Base-by-base conservation (phyloP, 2,888 invertebrate species). In the Apodemia duryi region DNA sequence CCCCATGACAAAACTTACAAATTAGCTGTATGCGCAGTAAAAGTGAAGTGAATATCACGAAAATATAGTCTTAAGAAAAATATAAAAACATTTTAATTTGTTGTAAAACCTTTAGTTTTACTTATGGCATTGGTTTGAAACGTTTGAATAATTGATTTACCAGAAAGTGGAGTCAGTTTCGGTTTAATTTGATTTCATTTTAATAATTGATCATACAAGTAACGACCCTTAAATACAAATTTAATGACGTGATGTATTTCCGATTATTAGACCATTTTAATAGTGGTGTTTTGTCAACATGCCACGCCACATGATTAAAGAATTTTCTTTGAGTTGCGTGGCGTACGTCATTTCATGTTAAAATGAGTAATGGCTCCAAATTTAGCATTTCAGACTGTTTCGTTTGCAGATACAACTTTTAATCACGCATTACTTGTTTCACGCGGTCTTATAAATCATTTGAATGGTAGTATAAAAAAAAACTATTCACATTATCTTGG, bases 401-500 rank as follows among this genome's bases (percentile, higher is more conserved):
- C n/a, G 1, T 1, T 43, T 43, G 11, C 11, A 43, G 43, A 43
- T 4, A 43, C 43, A 43, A 43, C 43, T 43, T 43, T 43, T 4
- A 13, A 4, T 43, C 43, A 43, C 43, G 11, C 43, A 11, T 43
- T 13, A 43, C 43, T 43, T 13, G 13, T 43, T 11, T 49, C n/a
- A 49, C 49, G 6, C n/a, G 49, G 10, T 9, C 49, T n/a, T n/a
- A n/a, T 49, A n/a, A 49, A 49, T 49, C n/a, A n/a, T 57, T 57
- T 57, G 57, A 57, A 32, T 32, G 57, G 57, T 32, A 57, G 32
- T 32, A 32, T 57, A 57, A 57, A 57, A 6, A 6, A 57, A 6
- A 57, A 57, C 54, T 54, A 54, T 54, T 54, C 54, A 54, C 54
- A 54, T 29, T 29, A 54, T 28, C 2, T 10, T 54, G 54, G 11